These are phyloP conservation scores for Zosterops borbonicus DNA, from an alignment of 2,113 vertebrate species.

Conservation along the genomic window DNA sequence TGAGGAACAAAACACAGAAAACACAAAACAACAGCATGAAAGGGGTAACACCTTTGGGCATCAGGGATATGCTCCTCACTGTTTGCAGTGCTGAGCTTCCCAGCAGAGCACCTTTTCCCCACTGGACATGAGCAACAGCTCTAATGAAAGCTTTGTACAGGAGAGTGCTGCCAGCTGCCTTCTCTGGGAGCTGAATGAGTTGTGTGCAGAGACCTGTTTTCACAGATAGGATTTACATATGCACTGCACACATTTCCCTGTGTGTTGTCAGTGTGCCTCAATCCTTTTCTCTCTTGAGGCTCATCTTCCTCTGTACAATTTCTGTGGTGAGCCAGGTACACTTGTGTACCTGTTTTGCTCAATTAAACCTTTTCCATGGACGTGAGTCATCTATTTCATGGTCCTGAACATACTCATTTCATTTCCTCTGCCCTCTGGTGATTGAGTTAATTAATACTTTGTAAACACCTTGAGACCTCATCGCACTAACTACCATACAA, in stretches of 20 bases:
- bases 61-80: not conserved
- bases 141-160: not conserved
- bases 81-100: not conserved
- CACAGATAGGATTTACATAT: not conserved
- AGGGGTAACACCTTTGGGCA: not conserved
- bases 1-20: not conserved
- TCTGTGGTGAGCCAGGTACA: not conserved
- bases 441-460: constrained; percentile 52
- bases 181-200: not conserved
- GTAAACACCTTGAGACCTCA: constrained; percentile 10
- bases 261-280: not conserved
- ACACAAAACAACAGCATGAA: not conserved
- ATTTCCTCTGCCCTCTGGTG: constrained; percentile 43
- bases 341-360: constrained; percentile 30
- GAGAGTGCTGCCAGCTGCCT: not conserved
- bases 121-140: not conserved
- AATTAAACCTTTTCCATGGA: constrained; percentile 31
- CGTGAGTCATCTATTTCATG: constrained; percentile 42
- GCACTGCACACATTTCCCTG: not conserved
- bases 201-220: not conserved
- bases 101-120: not conserved
- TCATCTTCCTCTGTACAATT: not conserved
- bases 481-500: not conserved
- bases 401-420: constrained; percentile 33
- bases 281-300: not conserved